These are phyloP conservation scores for Daktulosphaira vitifoliae DNA, from an alignment of 1,140 invertebrate species.

Conservation along the genomic window DNA sequence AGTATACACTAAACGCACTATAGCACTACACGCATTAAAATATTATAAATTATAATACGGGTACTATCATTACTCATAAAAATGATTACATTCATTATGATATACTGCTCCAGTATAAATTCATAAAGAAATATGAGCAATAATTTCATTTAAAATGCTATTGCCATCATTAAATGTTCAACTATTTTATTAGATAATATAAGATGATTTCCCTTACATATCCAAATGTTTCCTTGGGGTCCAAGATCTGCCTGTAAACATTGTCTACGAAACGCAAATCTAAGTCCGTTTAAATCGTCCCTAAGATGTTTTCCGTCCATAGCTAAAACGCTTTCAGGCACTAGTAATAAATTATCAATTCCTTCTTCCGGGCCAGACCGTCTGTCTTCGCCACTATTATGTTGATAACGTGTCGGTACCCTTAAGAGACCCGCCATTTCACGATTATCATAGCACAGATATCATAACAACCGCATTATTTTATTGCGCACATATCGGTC, in stretches of 20 bases:
- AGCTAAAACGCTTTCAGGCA: slow-evolving; percentile 51
- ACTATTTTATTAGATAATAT: too few relatives aligned
- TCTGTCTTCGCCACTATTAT: background rate
- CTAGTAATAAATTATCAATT: slow-evolving; percentile 52
- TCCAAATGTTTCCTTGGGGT: slow-evolving; percentile 53
- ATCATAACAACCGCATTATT: background rate
- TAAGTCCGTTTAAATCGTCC: slow-evolving; percentile 50
- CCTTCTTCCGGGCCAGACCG: slow-evolving; percentile 45
- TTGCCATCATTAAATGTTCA: too few relatives aligned
- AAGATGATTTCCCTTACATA: slow-evolving; percentile 52
- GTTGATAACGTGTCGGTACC: slow-evolving; percentile 44
- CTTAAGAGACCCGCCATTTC: slow-evolving; percentile 43
- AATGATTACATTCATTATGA: too few relatives aligned
- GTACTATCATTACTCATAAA: too few relatives aligned
- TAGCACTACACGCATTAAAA: too few relatives aligned
- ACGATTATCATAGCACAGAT: slow-evolving; percentile 1
- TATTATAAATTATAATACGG: too few relatives aligned
- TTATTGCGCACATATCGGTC: background rate
- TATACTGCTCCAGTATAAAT: too few relatives aligned
- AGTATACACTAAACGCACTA: too few relatives aligned
- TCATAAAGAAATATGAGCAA: too few relatives aligned
- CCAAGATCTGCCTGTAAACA: slow-evolving; percentile 44
- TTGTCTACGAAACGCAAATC: slow-evolving; percentile 49
- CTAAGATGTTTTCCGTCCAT: slow-evolving; percentile 52
- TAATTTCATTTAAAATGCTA: too few relatives aligned